Evolutionary conservation across 2,888 invertebrate species (phyloP).

Genomic region (Drosophila rellima): DNA sequence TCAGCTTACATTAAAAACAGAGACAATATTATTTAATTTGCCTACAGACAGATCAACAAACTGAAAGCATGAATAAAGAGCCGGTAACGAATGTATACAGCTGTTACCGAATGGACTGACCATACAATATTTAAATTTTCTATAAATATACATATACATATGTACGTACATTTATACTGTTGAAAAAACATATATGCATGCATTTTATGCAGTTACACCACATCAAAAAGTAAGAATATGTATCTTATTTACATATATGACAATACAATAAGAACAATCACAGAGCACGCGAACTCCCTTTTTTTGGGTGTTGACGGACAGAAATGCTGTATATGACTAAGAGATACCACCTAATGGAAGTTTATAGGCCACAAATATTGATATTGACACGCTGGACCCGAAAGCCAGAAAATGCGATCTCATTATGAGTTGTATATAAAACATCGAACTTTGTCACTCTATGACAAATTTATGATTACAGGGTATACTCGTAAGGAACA

Average conservation of each 20-base stretch:
- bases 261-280: constrained; percentile 51
- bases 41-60: constrained; percentile 33
- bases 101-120: constrained; percentile 3
- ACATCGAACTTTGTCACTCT: too few relatives aligned
- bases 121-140: constrained; percentile 56
- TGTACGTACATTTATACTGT: constrained; percentile 3
- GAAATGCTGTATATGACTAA: background rate
- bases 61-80: constrained; percentile 2
- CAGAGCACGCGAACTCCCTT: background rate
- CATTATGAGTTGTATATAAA: too few relatives aligned
- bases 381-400: too few relatives aligned
- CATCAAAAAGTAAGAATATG: constrained; percentile 22
- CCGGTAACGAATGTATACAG: constrained; percentile 43
- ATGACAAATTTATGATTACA: background rate
- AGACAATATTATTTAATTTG: constrained; percentile 59
- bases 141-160: constrained; percentile 10
- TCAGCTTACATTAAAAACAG: constrained; percentile 9
- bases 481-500: constrained; percentile 3
- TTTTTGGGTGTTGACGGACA: background rate
- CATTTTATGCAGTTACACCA: constrained; percentile 54
- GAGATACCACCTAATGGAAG: background rate
- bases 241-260: constrained; percentile 80
- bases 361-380: background rate
- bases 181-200: constrained; percentile 16
- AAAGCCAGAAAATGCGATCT: too few relatives aligned